phyloP scores from a whole-genome alignment of 2,888 invertebrate genomes.

The Oegoconia quadripuncta region DNA sequence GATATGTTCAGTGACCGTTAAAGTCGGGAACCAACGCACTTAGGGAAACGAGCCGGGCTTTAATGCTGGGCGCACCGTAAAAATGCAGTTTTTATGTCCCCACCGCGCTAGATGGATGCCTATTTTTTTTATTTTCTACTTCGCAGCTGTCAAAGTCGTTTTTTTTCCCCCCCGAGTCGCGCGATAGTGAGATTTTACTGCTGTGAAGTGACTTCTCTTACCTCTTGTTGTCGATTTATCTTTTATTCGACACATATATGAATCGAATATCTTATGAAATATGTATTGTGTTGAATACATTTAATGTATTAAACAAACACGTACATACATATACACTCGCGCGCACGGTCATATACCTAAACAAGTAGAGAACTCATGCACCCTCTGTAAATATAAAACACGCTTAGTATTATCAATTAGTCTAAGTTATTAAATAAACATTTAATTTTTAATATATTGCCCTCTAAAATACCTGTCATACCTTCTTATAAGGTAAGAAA shows the following conservation, averaged over 20 bases:
- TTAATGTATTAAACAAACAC: too few relatives aligned
- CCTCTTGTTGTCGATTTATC: conserved; percentile 1
- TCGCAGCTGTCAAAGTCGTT: conserved; percentile 46
- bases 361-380: too few relatives aligned
- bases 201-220: conserved; percentile 10
- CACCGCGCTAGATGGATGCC: conserved; percentile 34
- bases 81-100: conserved; percentile 58
- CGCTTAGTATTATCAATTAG: too few relatives aligned
- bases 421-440: too few relatives aligned
- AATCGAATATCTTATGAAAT: neutral
- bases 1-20: conserved; percentile 20
- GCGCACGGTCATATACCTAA: too few relatives aligned
- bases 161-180: conserved; percentile 42
- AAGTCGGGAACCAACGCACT: conserved; percentile 29
- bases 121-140: conserved; percentile 49
- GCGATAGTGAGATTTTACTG: conserved; percentile 48
- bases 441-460: too few relatives aligned
- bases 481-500: too few relatives aligned
- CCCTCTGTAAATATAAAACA: too few relatives aligned
- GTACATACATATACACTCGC: too few relatives aligned
- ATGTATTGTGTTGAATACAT: too few relatives aligned
- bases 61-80: conserved; percentile 40
- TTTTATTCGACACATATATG: neutral
- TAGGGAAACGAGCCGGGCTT: conserved; percentile 38
- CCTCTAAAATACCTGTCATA: too few relatives aligned